Base-by-base conservation (phyloP, 2,888 invertebrate genomes). In the Gnatocerus cornutus region DNA sequence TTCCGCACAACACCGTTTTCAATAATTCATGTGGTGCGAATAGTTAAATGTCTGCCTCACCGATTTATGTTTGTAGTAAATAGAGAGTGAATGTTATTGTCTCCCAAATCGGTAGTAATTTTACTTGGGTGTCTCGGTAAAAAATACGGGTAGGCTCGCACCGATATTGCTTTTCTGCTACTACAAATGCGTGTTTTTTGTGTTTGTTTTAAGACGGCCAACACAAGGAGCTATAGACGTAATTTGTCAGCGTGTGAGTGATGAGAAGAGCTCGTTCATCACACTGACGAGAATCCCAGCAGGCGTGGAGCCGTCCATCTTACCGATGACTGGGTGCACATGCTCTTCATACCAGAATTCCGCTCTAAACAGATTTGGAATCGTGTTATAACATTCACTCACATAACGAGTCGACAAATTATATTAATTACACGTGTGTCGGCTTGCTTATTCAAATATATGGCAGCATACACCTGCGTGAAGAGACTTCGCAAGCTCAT, bases 171-270 rank as follows among this genome's bases (percentile, higher is more conserved):
- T 59, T 67, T 66, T 33, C 50, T 43, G 41, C 43, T 59, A 52
- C 41, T 67, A 67, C 59, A 58, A 59, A 59, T 67, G 53, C 63
- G 63, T 61, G 58, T 71, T 61, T 68, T 69, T 69, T 68, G 70
- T 21, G 65, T 65, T 65, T 65, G 65, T 65, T 63, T 69, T 73
- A 71, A 73, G 76, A 75, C 71, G 70, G 74, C 67, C 71, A 72
- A 43, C 64, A 53, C 52, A 64, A 65, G 52, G 69, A 53, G 43
- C 59, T 74, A 71, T 73, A 69, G 72, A 74, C 73, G 78, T 78
- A 79, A 81, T 81, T 81, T 81, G 80, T 80, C 81, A 79, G 74
- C 71, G 63, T 67, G 74, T 78, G 80, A 79, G 77, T 77, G 79
- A 80, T 79, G 79, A 77, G 77, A 73, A 74, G 75, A 74, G 77